phyloP scores from a whole-genome alignment of 2,797 vertebrate genomes.

The Pseudopleuronectes americanus region DNA sequence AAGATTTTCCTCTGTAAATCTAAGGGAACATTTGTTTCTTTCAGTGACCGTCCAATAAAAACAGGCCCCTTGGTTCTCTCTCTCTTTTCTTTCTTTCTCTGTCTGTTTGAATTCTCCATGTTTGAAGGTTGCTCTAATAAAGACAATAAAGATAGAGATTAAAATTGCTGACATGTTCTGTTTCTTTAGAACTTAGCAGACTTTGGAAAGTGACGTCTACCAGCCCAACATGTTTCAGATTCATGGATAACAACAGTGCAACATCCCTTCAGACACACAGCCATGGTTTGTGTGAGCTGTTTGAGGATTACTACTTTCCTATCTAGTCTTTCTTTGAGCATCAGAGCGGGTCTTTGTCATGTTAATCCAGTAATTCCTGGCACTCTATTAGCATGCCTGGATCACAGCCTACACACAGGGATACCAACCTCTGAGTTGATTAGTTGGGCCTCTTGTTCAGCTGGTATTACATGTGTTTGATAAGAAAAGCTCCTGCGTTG shows the following conservation, averaged over 20 bases:
- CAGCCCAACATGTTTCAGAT: not conserved
- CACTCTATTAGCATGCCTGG: conserved; percentile 62
- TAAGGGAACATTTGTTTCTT: conserved; percentile 75
- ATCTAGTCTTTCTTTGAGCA: conserved; percentile 61
- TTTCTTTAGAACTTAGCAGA: conserved; percentile 4
- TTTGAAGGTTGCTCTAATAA: not conserved
- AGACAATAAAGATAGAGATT: too few species aligned
- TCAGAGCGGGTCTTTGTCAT: conserved; percentile 67
- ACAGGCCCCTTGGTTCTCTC: conserved; percentile 60
- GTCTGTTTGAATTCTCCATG: conserved; percentile 7
- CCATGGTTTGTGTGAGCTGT: conserved; percentile 38
- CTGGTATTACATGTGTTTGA: conserved; percentile 62
- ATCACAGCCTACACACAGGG: conserved; percentile 57
- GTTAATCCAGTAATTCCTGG: conserved; percentile 72
- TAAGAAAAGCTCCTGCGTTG: conserved; percentile 43
- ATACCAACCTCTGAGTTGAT: conserved; percentile 60
- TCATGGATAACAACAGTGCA: conserved; percentile 9
- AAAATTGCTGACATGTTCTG: not conserved
- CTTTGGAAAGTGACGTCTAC: not conserved
- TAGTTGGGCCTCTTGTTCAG: conserved; percentile 61
- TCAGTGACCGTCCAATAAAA: conserved; percentile 76
- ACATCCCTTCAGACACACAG: conserved; percentile 27
- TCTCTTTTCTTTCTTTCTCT: conserved; percentile 24
- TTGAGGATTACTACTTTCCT: conserved; percentile 64
- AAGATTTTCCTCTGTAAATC: conserved; percentile 62